Evolutionary conservation across 2,888 invertebrate genomes (phyloP).

Genomic region (Papilio protenor): DNA sequence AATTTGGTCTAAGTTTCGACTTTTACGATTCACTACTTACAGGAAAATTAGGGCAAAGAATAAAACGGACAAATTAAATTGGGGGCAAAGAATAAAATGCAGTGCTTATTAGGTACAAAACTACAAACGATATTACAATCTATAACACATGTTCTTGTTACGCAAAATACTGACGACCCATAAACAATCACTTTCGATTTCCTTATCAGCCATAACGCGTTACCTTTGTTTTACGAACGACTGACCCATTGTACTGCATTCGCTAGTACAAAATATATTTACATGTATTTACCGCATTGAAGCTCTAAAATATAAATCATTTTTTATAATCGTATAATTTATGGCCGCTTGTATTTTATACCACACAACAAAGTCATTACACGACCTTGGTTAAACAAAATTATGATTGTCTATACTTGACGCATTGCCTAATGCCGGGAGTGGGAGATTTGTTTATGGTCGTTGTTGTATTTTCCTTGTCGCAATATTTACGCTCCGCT

Average conservation of each 20-base stretch:
- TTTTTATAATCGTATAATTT: background rate
- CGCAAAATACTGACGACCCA: background rate
- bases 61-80: background rate
- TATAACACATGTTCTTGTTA: background rate
- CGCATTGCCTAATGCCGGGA: constrained; percentile 29
- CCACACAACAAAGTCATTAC: constrained; percentile 1
- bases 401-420: constrained; percentile 23
- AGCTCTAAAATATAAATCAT: background rate
- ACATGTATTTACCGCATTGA: background rate
- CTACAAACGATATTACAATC: background rate
- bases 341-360: background rate
- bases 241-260: background rate
- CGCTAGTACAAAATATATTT: background rate
- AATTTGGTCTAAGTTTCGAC: background rate
- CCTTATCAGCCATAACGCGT: constrained; percentile 30
- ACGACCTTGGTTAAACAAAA: constrained; percentile 34
- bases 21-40: background rate
- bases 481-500: constrained; percentile 30
- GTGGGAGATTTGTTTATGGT: constrained; percentile 16
- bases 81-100: background rate
- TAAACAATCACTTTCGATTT: constrained; percentile 33
- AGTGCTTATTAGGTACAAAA: background rate
- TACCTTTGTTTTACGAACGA: constrained; percentile 3
- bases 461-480: constrained; percentile 26
- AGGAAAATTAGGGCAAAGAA: background rate